These are phyloP conservation scores for Hyposoter didymator DNA, from an alignment of 2,888 invertebrate species.

Conservation along the genomic window DNA sequence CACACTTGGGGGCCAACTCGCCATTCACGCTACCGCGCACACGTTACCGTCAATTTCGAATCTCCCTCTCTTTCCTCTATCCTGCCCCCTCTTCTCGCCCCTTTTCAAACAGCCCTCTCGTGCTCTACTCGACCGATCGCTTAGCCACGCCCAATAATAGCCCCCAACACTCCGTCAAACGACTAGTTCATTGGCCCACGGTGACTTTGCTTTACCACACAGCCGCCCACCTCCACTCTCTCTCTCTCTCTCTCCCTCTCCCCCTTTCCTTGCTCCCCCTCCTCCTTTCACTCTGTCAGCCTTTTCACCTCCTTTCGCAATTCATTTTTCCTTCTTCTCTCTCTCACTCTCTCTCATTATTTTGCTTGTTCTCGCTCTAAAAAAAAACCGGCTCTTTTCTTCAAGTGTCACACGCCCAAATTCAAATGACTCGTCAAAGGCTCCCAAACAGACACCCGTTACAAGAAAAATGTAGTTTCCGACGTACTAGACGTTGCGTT, in stretches of 20 bases:
- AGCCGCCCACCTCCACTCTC: constrained; percentile 70
- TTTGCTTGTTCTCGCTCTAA: background rate
- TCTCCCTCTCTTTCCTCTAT: background rate
- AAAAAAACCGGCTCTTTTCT: constrained; percentile 29
- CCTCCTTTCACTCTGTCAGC: constrained; percentile 9
- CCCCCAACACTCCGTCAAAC: constrained; percentile 74
- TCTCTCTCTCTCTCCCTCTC: constrained; percentile 17
- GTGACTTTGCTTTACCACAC: constrained; percentile 81
- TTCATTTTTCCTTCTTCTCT: background rate
- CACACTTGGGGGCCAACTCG: constrained; percentile 75
- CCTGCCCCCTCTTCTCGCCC: constrained; percentile 16
- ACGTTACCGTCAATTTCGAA: constrained; percentile 31
- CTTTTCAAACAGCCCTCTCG: background rate
- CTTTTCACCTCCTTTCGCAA: constrained; percentile 1
- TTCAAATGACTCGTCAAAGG: constrained; percentile 9
- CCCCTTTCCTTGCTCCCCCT: background rate
- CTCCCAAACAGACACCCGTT: background rate
- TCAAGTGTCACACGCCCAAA: background rate
- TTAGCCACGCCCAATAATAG: constrained; percentile 80
- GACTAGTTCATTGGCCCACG: constrained; percentile 82
- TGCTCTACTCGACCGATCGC: constrained; percentile 62
- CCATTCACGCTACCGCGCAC: constrained; percentile 54
- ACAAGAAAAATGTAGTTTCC: background rate
- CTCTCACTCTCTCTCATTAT: background rate
- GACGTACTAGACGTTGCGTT: background rate